Evolutionary conservation across 2,113 vertebrate species (phyloP), one percentile per base, ranked within the genome.

Genomic region (Montifringilla adamsi): DNA sequence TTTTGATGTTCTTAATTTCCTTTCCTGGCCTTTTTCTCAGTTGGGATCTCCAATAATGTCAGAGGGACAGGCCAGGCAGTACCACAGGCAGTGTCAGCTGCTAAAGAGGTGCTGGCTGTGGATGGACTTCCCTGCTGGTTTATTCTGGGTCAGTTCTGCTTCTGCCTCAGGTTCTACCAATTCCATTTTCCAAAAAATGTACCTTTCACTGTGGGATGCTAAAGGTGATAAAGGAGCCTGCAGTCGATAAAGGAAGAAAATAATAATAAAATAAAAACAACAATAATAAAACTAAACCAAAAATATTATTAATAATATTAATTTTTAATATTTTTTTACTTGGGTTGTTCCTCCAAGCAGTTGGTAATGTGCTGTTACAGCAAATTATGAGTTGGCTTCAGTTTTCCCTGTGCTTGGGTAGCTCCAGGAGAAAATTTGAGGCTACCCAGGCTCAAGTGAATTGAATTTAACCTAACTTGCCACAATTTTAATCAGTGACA

Each of bases 1-100:
- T 81, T 92, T 55, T 72, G 68, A 77, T 81, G 44, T 58, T 91
- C 56, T 56, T 84, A 33, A 82, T 96, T 96, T 89, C 64, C 56
- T 81, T 60, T 60, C 27, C 33, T 69, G 56, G 31, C 30, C 85
- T 47, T 19, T 91, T 75, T 81, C 86, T 94, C 82, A 53, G 58
- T 2, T 90, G 73, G 17, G 82, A 8, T 72, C 43, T 58, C 49
- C 44, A 37, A 6, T 63, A 28, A 77, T 53, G 35, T 11, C 60
- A 11, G 15, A 78, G 83, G 77, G 31, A 17, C 13, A 31, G 68
- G 68, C 43, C 86, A 80, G 72, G 47, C 35, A 30, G 9, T 24
- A 1, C 20, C 80, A 44, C 2, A 43, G 56, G 13, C 50, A 33
- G 18, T 11, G 28, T 82, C 6, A 69, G 88, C 46, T 86, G 12